A percentile compares a stretch with the other conserved stretches of the same genome.
These are phyloP conservation scores for Lerista edwardsae DNA, from an alignment of 2,797 vertebrate species.

Conservation along the genomic window DNA sequence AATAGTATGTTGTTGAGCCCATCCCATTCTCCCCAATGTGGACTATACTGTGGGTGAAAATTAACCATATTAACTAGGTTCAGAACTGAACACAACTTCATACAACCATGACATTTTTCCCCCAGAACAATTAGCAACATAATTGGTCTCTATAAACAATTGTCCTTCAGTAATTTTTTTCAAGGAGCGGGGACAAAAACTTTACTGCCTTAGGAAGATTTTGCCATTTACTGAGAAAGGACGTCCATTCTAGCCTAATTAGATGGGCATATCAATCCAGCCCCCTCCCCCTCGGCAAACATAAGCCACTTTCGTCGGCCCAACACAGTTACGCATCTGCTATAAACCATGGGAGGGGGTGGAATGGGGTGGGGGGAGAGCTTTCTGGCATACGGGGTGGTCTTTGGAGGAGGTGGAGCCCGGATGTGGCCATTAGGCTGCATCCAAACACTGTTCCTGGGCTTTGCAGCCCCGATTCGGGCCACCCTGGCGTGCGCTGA, in stretches of 20 bases:
- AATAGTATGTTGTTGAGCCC: background rate
- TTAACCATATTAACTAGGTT: background rate
- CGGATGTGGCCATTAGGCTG: no score
- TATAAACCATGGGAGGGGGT: no score
- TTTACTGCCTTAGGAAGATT: background rate
- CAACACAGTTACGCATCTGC: no score
- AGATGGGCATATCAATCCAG: no score
- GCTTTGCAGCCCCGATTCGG: no score
- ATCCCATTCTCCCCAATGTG: background rate
- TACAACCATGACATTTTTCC: background rate
- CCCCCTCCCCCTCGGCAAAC: no score
- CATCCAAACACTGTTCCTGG: no score
- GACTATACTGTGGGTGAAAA: background rate
- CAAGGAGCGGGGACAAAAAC: background rate
- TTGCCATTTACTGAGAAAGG: background rate
- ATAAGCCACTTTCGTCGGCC: no score
- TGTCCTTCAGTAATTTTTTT: background rate
- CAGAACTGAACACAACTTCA: background rate
- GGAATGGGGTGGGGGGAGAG: no score
- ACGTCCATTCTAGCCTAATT: background rate
- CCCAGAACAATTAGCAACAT: background rate
- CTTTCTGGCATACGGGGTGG: no score
- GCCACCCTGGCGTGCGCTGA: no score
- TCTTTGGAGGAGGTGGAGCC: no score
- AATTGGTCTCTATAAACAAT: background rate